Base-by-base conservation (phyloP, 2,797 vertebrate genomes). In the Pogonophryne albipinna region DNA sequence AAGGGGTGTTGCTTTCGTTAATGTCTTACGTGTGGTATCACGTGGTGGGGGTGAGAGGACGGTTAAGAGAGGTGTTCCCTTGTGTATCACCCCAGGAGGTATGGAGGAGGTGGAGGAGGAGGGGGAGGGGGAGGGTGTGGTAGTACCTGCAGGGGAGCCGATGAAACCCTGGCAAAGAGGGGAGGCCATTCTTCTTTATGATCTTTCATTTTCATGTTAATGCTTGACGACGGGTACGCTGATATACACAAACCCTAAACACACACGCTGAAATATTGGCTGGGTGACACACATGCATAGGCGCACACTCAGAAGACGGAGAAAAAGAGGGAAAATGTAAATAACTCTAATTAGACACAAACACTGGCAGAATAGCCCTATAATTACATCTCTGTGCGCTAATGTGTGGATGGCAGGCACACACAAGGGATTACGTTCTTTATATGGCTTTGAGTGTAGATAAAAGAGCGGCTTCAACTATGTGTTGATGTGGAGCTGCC, bases 281-380 rank as follows among this genome's bases (percentile, higher is more conserved):
- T 27, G 78, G 56, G n/a, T 47, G 61, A 80, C 73, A 79, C 57
- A 66, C 57, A 74, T 45, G 44, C 66, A 58, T 19, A 78, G n/a
- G 47, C 4, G 0, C 66, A 12, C 77, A 65, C 62, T 68, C 66
- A 61, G 31, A 23, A 45, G 15, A 56, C 52, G 64, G 68, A 76
- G 71, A 61, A 83, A 76, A 64, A 55, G 51, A 74, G 46, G 70
- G 70, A 71, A 89, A 87, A 85, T 85, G 74, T 82, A 92, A 92
- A 91, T 91, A 91, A 91, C 83, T 82, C 84, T 90, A 92, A 92
- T 92, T 90, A 93, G 87, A 90, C 84, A 82, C 81, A 87, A 88
- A 83, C 87, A 86, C 82, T 86, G 78, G 72, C 71, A 88, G 80
- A 86, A 87, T 86, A 83, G 74, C 72, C 55, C 67, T 83, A 74